phyloP scores from a whole-genome alignment of 2,113 vertebrate genomes.

The Antigone vipio region DNA sequence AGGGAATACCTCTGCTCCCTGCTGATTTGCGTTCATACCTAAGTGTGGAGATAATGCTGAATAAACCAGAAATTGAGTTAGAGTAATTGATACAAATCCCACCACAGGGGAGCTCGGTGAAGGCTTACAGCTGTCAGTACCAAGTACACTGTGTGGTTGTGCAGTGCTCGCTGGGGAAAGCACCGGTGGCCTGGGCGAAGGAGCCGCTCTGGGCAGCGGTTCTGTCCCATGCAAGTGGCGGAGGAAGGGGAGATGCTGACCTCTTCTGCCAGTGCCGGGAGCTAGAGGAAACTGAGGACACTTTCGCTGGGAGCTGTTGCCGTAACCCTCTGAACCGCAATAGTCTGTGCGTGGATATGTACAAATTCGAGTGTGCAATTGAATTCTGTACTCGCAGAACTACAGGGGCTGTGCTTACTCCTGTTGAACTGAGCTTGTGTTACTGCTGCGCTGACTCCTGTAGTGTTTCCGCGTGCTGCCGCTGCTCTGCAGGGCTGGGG shows the following conservation, averaged over 20 bases:
- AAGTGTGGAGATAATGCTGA: rapidly evolving
- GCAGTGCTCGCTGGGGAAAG: not conserved
- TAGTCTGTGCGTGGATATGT: too few species aligned
- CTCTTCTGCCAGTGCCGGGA: not conserved
- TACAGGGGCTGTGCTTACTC: not conserved
- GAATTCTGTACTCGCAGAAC: too few species aligned
- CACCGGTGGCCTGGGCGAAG: not conserved
- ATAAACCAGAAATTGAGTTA: not conserved
- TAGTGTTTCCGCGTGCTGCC: too few species aligned
- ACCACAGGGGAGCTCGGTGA: not conserved
- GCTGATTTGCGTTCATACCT: rapidly evolving
- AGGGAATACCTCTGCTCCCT: not conserved
- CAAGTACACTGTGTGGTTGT: not conserved
- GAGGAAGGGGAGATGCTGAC: too few species aligned
- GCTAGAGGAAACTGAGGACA: not conserved
- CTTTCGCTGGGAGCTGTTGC: not conserved
- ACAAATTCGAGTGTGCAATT: rapidly evolving
- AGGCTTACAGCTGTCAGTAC: not conserved
- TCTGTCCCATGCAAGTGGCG: not conserved
- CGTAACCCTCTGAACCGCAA: not conserved
- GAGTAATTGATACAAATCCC: too few species aligned
- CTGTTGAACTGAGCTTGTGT: not conserved
- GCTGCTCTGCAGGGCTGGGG: too few species aligned
- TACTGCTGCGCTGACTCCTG: not conserved
- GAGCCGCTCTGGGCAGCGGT: rapidly evolving